These are phyloP conservation scores for Myopa tessellatipennis DNA, from an alignment of 2,888 invertebrate genomes.

Conservation along the genomic window DNA sequence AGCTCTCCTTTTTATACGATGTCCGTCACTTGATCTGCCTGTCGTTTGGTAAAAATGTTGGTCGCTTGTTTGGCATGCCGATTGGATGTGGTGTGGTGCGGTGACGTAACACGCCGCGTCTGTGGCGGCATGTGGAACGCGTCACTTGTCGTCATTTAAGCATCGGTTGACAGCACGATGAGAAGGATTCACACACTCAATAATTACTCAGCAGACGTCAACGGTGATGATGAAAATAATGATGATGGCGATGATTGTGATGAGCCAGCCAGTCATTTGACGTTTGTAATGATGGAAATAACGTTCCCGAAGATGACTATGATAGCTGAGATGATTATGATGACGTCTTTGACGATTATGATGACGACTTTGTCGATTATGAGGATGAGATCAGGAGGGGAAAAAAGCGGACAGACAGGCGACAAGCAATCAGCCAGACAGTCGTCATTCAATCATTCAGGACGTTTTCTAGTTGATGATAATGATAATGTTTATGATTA, in stretches of 20 bases:
- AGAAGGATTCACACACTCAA: conserved; percentile 38
- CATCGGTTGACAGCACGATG: conserved; percentile 34
- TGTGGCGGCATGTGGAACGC: conserved; percentile 29
- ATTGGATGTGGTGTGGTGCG: background rate
- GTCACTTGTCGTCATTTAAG: conserved; percentile 43
- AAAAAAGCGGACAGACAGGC: background rate
- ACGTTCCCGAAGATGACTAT: background rate
- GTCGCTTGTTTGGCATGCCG: background rate
- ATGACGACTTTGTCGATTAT: background rate
- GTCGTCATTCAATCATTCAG: background rate
- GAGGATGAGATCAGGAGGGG: background rate
- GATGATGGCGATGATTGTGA: background rate
- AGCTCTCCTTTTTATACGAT: background rate
- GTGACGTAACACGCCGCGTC: background rate
- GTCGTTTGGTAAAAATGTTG: background rate
- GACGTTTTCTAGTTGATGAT: background rate
- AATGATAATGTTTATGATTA: background rate
- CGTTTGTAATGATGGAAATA: background rate
- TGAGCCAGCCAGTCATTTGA: no score
- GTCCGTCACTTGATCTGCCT: conserved; percentile 15
- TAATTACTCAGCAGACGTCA: conserved; percentile 19
- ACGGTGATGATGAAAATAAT: background rate
- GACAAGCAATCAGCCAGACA: background rate
- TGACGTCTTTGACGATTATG: background rate
- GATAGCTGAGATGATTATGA: background rate